Percentiles rank a stretch among this genome's conserved stretches.
Conservation (phyloP, 2,888 invertebrate species). For the Cryptosula pallasiana region DNA sequence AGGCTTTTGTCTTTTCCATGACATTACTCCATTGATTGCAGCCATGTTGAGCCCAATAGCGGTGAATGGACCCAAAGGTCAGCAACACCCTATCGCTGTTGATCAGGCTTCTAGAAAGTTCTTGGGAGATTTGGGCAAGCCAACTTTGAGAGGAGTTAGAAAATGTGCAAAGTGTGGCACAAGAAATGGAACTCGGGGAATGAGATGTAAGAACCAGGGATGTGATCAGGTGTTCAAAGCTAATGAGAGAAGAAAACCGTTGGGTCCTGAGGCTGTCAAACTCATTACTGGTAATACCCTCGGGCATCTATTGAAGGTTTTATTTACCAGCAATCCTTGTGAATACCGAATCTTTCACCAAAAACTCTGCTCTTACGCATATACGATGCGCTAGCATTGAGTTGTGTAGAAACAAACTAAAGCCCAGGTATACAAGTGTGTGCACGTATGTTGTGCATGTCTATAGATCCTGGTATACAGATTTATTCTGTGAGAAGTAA, state of each 20-base stretch:
- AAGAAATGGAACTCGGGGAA: slow-evolving; percentile 70
- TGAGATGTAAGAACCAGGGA: slow-evolving; percentile 66
- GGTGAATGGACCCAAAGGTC: not conserved
- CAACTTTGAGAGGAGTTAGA: slow-evolving; percentile 67
- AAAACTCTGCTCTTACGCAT: no score
- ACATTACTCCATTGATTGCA: no score
- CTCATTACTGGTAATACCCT: slow-evolving; percentile 58
- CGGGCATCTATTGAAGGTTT: no score
- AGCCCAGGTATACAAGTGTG: no score
- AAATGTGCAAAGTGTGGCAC: slow-evolving; percentile 72
- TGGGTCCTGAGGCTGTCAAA: slow-evolving; percentile 64
- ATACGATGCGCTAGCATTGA: no score
- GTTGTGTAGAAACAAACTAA: no score
- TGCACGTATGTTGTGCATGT: no score
- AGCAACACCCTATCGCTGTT: not conserved
- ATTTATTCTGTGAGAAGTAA: slow-evolving; percentile 62
- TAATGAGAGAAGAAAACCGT: slow-evolving; percentile 38
- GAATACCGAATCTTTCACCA: no score
- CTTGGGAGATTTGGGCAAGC: slow-evolving; percentile 61
- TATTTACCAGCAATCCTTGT: no score
- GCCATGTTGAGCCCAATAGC: not conserved
- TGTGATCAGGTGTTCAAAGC: slow-evolving; percentile 66
- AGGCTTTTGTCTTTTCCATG: no score
- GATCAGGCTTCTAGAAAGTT: not conserved
- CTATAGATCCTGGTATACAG: slow-evolving; percentile 57